Conservation (phyloP, 2,888 invertebrate species). For the Oasisia sp. region DNA sequence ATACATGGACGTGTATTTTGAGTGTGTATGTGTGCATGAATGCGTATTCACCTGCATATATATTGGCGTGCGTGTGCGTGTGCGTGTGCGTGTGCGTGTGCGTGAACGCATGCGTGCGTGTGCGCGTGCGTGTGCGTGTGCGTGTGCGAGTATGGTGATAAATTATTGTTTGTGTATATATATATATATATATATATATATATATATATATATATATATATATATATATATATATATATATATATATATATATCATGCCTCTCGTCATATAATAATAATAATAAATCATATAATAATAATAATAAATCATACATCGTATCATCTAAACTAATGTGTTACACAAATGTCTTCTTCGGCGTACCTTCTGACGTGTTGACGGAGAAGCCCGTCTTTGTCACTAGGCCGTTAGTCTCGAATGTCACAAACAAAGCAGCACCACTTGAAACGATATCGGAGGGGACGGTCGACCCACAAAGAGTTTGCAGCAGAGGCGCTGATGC, state of each 20-base stretch:
- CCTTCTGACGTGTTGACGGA: not conserved
- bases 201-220: not conserved
- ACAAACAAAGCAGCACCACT: not conserved
- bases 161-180: not conserved
- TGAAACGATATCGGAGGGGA: not conserved
- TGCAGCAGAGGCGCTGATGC: not conserved
- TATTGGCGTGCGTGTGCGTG: too few species aligned
- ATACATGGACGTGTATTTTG: too few species aligned
- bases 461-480: not conserved
- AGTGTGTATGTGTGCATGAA: too few species aligned
- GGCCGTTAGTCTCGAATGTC: not conserved
- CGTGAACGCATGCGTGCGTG: too few species aligned
- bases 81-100: too few species aligned
- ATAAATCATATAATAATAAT: not conserved
- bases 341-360: not conserved
- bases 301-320: not conserved
- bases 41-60: too few species aligned
- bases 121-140: too few species aligned
- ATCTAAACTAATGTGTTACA: not conserved
- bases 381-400: not conserved
- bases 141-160: too few species aligned
- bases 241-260: not conserved
- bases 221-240: not conserved
- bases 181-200: constrained; percentile 6
- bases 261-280: not conserved